Conservation (phyloP, 2,888 invertebrate species). For the Calameuta pallipes region DNA sequence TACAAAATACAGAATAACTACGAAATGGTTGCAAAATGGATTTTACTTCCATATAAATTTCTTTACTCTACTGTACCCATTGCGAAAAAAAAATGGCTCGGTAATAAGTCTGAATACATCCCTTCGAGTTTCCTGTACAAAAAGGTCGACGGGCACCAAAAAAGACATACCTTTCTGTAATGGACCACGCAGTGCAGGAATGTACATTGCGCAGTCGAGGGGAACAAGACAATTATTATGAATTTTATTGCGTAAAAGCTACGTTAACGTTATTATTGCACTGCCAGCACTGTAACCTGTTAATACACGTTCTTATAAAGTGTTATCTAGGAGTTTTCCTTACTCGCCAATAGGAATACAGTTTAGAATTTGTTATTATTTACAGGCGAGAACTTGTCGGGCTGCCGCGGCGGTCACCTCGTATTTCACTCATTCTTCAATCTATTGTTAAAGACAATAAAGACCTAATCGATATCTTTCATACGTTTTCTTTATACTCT, state of each 20-base stretch:
- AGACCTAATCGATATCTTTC: neutral
- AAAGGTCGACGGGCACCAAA: neutral
- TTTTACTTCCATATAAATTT: neutral
- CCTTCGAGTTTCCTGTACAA: neutral
- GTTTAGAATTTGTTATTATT: neutral
- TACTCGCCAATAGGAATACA: neutral
- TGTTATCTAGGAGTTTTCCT: neutral
- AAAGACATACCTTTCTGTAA: neutral
- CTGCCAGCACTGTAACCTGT: slow-evolving; percentile 45
- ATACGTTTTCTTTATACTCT: slow-evolving; percentile 6
- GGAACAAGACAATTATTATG: neutral
- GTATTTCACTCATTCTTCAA: neutral
- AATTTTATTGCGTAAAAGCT: neutral
- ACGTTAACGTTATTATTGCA: slow-evolving; percentile 40
- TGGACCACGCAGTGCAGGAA: neutral
- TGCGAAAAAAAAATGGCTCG: neutral
- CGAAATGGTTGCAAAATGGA: neutral
- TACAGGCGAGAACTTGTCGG: neutral
- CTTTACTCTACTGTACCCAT: neutral
- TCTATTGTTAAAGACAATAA: neutral
- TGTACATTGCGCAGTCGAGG: neutral
- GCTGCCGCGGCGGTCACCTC: neutral
- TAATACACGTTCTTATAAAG: neutral
- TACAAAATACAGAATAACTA: neutral
- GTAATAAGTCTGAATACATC: neutral